These are phyloP conservation scores for Danio tinwini DNA, from an alignment of 2,797 vertebrate species.

Conservation along the genomic window DNA sequence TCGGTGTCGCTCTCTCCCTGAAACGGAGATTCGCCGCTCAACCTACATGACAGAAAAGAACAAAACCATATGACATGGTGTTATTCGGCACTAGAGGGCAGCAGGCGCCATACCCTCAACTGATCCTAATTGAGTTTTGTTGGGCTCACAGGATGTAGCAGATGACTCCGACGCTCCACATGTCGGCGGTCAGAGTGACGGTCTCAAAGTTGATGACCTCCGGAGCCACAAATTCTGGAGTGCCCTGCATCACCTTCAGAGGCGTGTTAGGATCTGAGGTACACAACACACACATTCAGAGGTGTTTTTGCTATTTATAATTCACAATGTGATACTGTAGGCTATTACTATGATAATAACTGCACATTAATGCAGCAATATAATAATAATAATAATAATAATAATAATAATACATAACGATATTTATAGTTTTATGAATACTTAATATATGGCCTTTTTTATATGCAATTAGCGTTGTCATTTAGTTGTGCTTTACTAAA, in stretches of 20 bases:
- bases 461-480: too few species aligned
- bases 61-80: slow-evolving; percentile 20
- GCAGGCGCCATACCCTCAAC: not conserved
- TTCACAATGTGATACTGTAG: too few species aligned
- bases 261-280: slow-evolving; percentile 73
- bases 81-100: slow-evolving; percentile 28
- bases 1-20: slow-evolving; percentile 85
- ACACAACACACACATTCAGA: not conserved
- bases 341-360: too few species aligned
- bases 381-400: too few species aligned
- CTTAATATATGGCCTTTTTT: too few species aligned
- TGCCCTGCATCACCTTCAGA: slow-evolving; percentile 86
- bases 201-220: slow-evolving; percentile 89
- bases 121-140: not conserved
- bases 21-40: slow-evolving; percentile 90
- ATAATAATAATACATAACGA: too few species aligned
- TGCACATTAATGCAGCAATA: too few species aligned
- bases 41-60: slow-evolving; percentile 64
- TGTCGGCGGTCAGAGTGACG: slow-evolving; percentile 79
- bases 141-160: slow-evolving; percentile 88
- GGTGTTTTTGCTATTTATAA: not conserved
- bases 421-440: too few species aligned
- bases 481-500: too few species aligned
- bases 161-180: slow-evolving; percentile 92
- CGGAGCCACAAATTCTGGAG: slow-evolving; percentile 90